phyloP scores from a whole-genome alignment of 2,888 invertebrate genomes.

The Lasioglossum figueresi region DNA sequence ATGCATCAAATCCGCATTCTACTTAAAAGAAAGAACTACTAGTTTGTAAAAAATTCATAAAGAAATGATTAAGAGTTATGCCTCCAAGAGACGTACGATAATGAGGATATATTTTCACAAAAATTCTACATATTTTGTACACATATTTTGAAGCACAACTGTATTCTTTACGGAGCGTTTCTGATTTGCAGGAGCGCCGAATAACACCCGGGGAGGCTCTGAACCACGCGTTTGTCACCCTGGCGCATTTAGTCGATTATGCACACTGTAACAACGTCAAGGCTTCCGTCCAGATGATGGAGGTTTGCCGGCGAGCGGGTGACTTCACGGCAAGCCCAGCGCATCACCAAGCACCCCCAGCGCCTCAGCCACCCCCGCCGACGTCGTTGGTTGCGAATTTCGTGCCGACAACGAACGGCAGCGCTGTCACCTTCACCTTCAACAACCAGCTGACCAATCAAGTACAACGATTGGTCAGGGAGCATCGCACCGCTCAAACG shows the following conservation, averaged over 20 bases:
- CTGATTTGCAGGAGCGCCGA: constrained; percentile 90
- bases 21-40: background rate
- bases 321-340: constrained; percentile 83
- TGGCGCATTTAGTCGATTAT: constrained; percentile 97
- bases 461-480: constrained; percentile 89
- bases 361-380: constrained; percentile 84
- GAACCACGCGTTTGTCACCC: constrained; percentile 96
- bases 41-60: background rate
- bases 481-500: constrained; percentile 88
- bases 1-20: background rate
- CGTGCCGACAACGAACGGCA: constrained; percentile 91
- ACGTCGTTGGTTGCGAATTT: constrained; percentile 90
- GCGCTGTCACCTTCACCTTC: constrained; percentile 95
- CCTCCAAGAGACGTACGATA: background rate
- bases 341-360: constrained; percentile 86
- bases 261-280: constrained; percentile 98
- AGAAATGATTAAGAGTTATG: background rate
- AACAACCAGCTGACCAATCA: constrained; percentile 94
- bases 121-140: background rate
- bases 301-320: constrained; percentile 87
- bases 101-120: background rate
- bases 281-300: constrained; percentile 99
- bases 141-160: background rate
- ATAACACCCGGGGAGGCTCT: constrained; percentile 98
- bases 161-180: background rate